Base-by-base conservation (phyloP, 1,140 invertebrate genomes). In the Heliothis virescens region DNA sequence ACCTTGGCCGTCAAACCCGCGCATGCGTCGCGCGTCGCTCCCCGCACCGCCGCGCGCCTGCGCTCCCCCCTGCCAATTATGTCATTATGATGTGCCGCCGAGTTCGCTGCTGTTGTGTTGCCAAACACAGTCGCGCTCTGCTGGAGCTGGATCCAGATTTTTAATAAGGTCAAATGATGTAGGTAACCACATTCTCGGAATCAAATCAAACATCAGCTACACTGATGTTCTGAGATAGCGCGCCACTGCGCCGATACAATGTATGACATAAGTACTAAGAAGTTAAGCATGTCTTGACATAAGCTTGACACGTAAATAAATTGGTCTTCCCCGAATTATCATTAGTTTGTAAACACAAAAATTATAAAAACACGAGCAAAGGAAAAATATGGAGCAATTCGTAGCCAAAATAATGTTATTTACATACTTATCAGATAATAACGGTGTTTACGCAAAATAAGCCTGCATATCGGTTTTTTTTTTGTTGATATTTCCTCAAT, bases 1-100 rank as follows among this genome's bases (percentile, higher is more conserved):
- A 94, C 93, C 93, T 94, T 94, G 93, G 93, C 93, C 93, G 92
- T 91, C 93, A 94, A 93, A 94, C 88, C 82, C 87, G 92, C 92
- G 92, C 92, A 93, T 94, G 92, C 92, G 92, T 86, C 90, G 89
- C 92, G 89, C 91, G 80, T 74, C 88, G 77, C 85, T 79, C 86
- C 86, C 86, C 85, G 73, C 79, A 62, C 73, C 81, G 50, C 80
- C 82, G 62, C 79, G 69, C 81, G 21, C 69, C 81, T 52, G 71
- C 82, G 52, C 85, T 79, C 82, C 83, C 88, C 88, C 84, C 88
- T 88, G 87, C 88, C 92, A 93, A 93, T 93, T 94, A 94, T 94
- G 93, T 94, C 93, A 93, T 94, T 93, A 93, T 94, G 87, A 93
- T 94, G 74, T 85, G 65, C 81, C 71, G 79, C 55, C 71, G 79